phyloP scores from a whole-genome alignment of 2,797 vertebrate species.

The Danio aesculapii region DNA sequence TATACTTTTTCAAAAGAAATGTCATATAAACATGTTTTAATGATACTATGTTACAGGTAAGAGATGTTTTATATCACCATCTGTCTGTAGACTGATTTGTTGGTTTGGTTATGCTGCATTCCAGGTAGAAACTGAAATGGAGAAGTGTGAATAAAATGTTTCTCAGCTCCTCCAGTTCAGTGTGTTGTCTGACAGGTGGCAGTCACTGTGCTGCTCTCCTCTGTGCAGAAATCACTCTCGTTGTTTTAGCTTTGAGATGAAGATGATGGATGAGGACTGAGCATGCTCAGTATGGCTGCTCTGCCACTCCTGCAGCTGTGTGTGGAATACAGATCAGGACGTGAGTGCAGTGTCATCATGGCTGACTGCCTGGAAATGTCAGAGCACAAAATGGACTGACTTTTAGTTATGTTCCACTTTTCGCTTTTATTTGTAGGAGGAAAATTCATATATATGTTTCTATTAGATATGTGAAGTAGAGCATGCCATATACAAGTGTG shows the following conservation, averaged over 20 bases:
- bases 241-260: slow-evolving; percentile 30
- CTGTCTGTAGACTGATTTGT: slow-evolving; percentile 34
- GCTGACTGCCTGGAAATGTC: slow-evolving; percentile 57
- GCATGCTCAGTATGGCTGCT: slow-evolving; percentile 49
- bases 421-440: neutral
- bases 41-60: neutral
- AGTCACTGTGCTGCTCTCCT: slow-evolving; percentile 34
- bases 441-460: neutral
- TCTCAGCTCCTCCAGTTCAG: neutral
- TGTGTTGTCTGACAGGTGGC: slow-evolving; percentile 32
- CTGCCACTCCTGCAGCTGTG: slow-evolving; percentile 61
- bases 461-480: no score
- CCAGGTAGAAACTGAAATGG: neutral
- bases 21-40: neutral
- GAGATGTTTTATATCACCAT: slow-evolving; percentile 11
- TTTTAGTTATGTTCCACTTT: slow-evolving; percentile 5
- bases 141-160: neutral
- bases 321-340: slow-evolving; percentile 69
- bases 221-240: slow-evolving; percentile 44
- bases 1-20: no score
- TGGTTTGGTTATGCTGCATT: slow-evolving; percentile 20
- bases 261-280: slow-evolving; percentile 50
- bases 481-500: no score
- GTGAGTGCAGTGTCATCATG: slow-evolving; percentile 71
- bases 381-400: slow-evolving; percentile 14